Evolutionary conservation across 1,140 invertebrate species (phyloP), one percentile per base, ranked within the genome.

Genomic region (Panagrolaimus sp.): DNA sequence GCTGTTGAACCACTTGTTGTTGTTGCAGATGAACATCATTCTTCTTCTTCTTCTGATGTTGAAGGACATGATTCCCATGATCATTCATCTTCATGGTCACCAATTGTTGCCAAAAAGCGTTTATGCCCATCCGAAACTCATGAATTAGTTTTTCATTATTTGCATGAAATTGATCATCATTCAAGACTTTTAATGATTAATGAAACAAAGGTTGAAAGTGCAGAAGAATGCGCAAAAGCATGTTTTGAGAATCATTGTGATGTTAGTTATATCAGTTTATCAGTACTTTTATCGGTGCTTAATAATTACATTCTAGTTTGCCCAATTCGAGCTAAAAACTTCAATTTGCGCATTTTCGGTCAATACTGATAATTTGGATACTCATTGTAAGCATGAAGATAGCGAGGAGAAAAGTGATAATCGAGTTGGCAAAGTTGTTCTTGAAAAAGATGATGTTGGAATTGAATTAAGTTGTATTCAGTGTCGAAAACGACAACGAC

Each of bases 321-420:
- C 52, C 52, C 52, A 58, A 58, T 58, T 24, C 8, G 52, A 58
- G 14, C 17, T 58, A 28, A 28, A 58, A 4, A 58, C 52, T 10
- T 28, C 21, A 26, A 21, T 58, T 28, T 58, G 52, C 17, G 52
- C 52, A 26, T 58, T 58, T 28, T 58, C 52, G 21, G 52, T 58
- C 28, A 58, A 58, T 28, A 58, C 52, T 58, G 52, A 58, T 28
- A 58, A 28, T 21, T 28, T 58, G 21, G 52, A 58, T 28, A 58
- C 52, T 2, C 52, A 58, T 58, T 58, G 52, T 28, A 28, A 58
- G 52, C 14, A 26, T 17, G 17, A 58, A 26, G 52, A 58, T 21
- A 26, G n/a, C n/a, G n/a, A n/a, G n/a, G n/a, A n/a, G n/a, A n/a
- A 21, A n/a, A n/a, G 17, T 24, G 48, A 52, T 52, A 24, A 24